Percentiles rank a stretch among this genome's conserved stretches.
phyloP scores from a whole-genome alignment of 2,113 vertebrate genomes.

The Amia ocellicauda region DNA sequence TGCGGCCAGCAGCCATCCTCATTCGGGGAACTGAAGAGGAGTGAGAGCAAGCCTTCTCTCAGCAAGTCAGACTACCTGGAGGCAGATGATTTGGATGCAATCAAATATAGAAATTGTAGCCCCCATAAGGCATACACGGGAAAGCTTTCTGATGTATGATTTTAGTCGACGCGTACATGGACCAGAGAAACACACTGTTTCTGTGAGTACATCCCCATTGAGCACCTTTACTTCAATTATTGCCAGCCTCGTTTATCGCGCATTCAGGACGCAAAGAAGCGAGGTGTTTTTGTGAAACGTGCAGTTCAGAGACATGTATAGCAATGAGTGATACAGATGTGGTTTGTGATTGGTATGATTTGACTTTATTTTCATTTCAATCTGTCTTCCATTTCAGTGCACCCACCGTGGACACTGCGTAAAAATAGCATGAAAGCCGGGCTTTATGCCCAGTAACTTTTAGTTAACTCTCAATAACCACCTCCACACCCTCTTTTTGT shows the following conservation, averaged over 20 bases:
- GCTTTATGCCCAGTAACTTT: no score
- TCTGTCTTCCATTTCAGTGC: constrained; percentile 50
- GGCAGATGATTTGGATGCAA: constrained; percentile 70
- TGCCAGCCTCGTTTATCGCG: constrained; percentile 30
- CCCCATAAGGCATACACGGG: constrained; percentile 74
- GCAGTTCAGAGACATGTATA: constrained; percentile 17
- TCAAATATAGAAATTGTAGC: constrained; percentile 81
- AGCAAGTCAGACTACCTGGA: constrained; percentile 79
- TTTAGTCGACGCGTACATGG: constrained; percentile 10
- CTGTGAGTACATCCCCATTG: constrained; percentile 32
- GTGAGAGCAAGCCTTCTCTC: constrained; percentile 73
- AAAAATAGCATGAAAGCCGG: constrained; percentile 5
- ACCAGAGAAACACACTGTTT: constrained; percentile 23
- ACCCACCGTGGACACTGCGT: constrained; percentile 17
- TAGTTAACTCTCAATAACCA: constrained; percentile 15
- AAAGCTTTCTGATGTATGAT: constrained; percentile 87
- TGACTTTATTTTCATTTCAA: constrained; percentile 2
- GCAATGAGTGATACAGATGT: constrained; percentile 15
- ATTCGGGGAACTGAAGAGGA: constrained; percentile 71
- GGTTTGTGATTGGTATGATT: constrained; percentile 4
- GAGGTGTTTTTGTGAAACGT: constrained; percentile 11
- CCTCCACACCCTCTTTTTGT: constrained; percentile 24
- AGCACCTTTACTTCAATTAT: constrained; percentile 41
- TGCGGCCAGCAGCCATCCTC: constrained; percentile 79
- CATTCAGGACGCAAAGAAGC: constrained; percentile 22